Percentiles rank a stretch among this genome's conserved stretches.
phyloP scores from a whole-genome alignment of 2,113 vertebrate genomes.

The Xiphophorus couchianus region DNA sequence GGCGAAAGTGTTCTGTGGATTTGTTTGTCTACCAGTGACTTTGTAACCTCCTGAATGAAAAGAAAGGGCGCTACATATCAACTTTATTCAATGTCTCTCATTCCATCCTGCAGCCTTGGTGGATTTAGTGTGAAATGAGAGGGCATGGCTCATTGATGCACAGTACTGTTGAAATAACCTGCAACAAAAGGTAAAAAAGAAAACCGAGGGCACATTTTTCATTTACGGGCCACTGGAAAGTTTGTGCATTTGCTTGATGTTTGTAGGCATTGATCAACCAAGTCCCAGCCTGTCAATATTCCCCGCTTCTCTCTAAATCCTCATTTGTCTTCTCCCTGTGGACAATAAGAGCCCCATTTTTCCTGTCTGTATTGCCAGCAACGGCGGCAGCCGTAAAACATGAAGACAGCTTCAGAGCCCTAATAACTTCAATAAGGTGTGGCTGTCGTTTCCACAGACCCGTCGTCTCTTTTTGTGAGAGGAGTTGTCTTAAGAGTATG shows the following conservation, averaged over 20 bases:
- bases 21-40: neutral
- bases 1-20: neutral
- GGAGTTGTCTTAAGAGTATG: constrained; percentile 22
- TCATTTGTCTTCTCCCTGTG: constrained; percentile 35
- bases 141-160: neutral
- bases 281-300: constrained; percentile 25
- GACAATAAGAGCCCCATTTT: constrained; percentile 22
- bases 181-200: neutral
- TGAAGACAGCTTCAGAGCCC: constrained; percentile 28
- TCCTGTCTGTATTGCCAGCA: constrained; percentile 2
- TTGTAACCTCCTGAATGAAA: neutral
- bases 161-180: neutral
- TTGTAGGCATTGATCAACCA: constrained; percentile 16
- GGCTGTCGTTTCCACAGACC: neutral
- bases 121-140: neutral
- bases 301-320: constrained; percentile 28
- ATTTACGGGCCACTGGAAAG: constrained; percentile 9
- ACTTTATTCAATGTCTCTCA: neutral
- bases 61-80: neutral
- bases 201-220: constrained; percentile 13
- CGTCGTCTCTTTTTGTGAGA: constrained; percentile 2
- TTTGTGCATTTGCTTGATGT: constrained; percentile 9
- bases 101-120: neutral
- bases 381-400: constrained; percentile 30
- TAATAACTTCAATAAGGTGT: constrained; percentile 25